These are phyloP conservation scores for Embiotoca jacksoni DNA, from an alignment of 2,113 vertebrate genomes.

Conservation along the genomic window DNA sequence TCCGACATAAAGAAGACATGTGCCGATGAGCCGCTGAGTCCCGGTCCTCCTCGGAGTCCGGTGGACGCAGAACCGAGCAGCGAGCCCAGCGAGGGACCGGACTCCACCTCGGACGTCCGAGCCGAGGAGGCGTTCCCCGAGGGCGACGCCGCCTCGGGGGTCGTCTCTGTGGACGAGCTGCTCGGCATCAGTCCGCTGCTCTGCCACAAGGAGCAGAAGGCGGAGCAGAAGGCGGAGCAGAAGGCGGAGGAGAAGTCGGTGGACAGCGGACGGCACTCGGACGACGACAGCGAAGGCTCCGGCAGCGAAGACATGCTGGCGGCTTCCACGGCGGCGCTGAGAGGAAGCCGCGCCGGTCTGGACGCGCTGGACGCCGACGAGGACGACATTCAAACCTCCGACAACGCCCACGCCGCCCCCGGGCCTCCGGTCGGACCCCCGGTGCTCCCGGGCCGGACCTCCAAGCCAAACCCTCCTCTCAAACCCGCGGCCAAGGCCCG, in stretches of 20 bases:
- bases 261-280: slow-evolving; percentile 82
- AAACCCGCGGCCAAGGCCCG: slow-evolving; percentile 71
- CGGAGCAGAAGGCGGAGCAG: background rate
- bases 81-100: background rate
- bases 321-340: slow-evolving; percentile 58
- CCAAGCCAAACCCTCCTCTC: slow-evolving; percentile 31
- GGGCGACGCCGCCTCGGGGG: slow-evolving; percentile 6
- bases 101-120: slow-evolving; percentile 5
- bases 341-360: slow-evolving; percentile 62
- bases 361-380: slow-evolving; percentile 58
- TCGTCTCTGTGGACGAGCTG: slow-evolving; percentile 41
- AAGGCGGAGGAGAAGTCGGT: slow-evolving; percentile 79
- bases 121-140: slow-evolving; percentile 20
- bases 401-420: background rate
- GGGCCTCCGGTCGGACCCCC: slow-evolving; percentile 15
- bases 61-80: background rate
- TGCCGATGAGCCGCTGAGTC: slow-evolving; percentile 34
- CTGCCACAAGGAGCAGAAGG: slow-evolving; percentile 30
- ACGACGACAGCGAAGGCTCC: slow-evolving; percentile 69
- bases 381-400: slow-evolving; percentile 44
- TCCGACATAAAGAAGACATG: slow-evolving; percentile 31
- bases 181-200: slow-evolving; percentile 49
- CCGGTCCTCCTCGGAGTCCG: slow-evolving; percentile 33
- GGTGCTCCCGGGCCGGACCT: background rate
- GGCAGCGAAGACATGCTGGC: slow-evolving; percentile 70